A percentile compares a stretch with the other conserved stretches of the same genome.
phyloP scores from a whole-genome alignment of 2,888 invertebrate species.

The Drosophila incognita region DNA sequence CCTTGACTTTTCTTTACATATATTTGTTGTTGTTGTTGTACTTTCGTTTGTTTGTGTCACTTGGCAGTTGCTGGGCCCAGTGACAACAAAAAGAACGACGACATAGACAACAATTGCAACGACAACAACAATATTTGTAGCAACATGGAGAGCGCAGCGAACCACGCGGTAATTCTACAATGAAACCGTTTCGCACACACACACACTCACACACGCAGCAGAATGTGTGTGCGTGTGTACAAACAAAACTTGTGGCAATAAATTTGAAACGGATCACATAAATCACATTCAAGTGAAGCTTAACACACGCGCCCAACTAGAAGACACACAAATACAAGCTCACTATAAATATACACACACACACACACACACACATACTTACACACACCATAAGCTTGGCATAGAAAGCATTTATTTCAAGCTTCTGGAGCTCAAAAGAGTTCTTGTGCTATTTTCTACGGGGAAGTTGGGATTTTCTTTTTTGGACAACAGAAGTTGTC shows the following conservation, averaged over 20 bases:
- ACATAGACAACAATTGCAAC: conserved; percentile 56
- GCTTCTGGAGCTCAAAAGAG: conserved; percentile 19
- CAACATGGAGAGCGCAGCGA: conserved; percentile 46
- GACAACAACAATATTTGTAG: conserved; percentile 45
- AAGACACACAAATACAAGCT: conserved; percentile 59
- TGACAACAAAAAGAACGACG: conserved; percentile 54
- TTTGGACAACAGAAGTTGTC: conserved; percentile 2
- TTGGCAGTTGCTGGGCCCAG: conserved; percentile 57
- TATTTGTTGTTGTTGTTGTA: conserved; percentile 27
- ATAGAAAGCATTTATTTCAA: conserved; percentile 49
- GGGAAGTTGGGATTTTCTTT: background rate
- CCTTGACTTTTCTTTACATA: conserved; percentile 27
- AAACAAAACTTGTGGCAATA: conserved; percentile 81
- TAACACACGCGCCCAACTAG: conserved; percentile 79
- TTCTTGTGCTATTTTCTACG: background rate
- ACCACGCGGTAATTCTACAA: conserved; percentile 72
- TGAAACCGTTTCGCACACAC: conserved; percentile 56
- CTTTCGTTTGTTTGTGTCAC: conserved; percentile 70
- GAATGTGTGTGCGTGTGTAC: conserved; percentile 41
- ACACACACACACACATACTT: conserved; percentile 3
- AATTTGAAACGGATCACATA: conserved; percentile 84
- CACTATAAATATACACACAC: conserved; percentile 21
- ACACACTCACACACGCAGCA: conserved; percentile 15
- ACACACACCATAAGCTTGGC: conserved; percentile 24
- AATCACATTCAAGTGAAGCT: conserved; percentile 84